phyloP scores from a whole-genome alignment of 2,113 vertebrate genomes.

The Chlorocebus sabaeus region DNA sequence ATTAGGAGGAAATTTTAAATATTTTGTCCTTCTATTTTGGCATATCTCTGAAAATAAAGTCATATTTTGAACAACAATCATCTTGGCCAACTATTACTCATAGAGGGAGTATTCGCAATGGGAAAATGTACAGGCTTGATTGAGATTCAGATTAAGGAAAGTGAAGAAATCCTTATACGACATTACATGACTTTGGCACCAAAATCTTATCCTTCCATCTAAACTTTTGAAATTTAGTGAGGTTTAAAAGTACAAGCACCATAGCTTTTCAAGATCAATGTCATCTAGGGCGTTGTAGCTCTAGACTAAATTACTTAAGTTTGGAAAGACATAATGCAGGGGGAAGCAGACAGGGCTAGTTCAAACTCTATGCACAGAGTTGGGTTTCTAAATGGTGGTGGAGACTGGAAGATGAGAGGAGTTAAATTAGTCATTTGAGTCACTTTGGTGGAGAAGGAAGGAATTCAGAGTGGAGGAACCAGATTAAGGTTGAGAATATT shows the following conservation, averaged over 20 bases:
- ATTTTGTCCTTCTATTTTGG: neutral
- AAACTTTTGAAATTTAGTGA: neutral
- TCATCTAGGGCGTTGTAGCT: neutral
- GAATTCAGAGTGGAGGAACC: neutral
- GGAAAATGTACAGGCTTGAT: neutral
- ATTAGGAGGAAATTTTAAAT: neutral
- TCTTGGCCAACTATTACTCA: neutral
- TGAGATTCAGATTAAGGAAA: neutral
- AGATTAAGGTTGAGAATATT: neutral
- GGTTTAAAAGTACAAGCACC: neutral
- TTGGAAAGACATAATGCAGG: neutral
- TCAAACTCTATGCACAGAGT: neutral
- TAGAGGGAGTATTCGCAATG: neutral
- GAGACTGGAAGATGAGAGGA: neutral
- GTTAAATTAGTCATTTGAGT: neutral
- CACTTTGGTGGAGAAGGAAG: neutral
- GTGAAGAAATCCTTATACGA: neutral
- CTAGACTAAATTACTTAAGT: neutral
- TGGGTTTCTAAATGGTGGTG: neutral
- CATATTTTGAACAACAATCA: neutral
- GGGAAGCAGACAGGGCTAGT: neutral
- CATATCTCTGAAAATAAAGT: neutral
- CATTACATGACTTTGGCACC: too few relatives aligned
- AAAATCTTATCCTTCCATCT: neutral
- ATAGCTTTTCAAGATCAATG: neutral